A percentile compares a stretch with the other conserved stretches of the same genome.
Evolutionary conservation across 2,113 vertebrate species (phyloP).

Genomic region (Brienomyrus longianalis): DNA sequence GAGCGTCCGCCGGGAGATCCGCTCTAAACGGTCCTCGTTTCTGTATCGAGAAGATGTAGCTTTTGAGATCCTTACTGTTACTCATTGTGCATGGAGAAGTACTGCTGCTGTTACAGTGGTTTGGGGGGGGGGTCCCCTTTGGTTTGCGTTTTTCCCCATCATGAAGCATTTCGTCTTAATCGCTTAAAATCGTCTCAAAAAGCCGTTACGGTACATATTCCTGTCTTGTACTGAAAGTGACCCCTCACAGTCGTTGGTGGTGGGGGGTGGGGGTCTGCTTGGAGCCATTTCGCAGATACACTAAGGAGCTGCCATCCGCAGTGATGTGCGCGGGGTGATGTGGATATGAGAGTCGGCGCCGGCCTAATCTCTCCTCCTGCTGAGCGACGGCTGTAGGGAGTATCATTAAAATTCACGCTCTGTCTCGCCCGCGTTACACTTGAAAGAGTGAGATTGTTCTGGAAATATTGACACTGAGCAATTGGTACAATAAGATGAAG

Average conservation of each 20-base stretch:
- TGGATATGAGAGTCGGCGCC: background rate
- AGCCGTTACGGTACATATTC: background rate
- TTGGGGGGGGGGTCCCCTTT: background rate
- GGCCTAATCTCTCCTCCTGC: background rate
- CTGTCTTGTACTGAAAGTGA: background rate
- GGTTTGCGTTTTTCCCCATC: background rate
- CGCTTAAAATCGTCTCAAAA: background rate
- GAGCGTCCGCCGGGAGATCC: background rate
- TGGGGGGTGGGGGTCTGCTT: background rate
- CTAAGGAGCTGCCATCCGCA: background rate
- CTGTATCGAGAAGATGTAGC: background rate
- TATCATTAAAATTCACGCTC: background rate
- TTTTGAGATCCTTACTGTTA: background rate
- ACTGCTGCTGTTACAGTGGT: background rate
- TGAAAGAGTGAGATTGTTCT: background rate
- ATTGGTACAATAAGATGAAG: background rate
- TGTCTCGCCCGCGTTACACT: background rate
- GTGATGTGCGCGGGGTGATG: background rate
- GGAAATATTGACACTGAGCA: conserved; percentile 4
- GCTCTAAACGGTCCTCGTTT: background rate
- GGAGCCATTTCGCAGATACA: background rate
- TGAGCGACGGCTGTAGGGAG: background rate
- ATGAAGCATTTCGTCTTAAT: background rate
- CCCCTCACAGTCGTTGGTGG: background rate
- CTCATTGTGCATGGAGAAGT: background rate